phyloP scores from a whole-genome alignment of 2,113 vertebrate genomes.

The Phalacrocorax carbo region DNA sequence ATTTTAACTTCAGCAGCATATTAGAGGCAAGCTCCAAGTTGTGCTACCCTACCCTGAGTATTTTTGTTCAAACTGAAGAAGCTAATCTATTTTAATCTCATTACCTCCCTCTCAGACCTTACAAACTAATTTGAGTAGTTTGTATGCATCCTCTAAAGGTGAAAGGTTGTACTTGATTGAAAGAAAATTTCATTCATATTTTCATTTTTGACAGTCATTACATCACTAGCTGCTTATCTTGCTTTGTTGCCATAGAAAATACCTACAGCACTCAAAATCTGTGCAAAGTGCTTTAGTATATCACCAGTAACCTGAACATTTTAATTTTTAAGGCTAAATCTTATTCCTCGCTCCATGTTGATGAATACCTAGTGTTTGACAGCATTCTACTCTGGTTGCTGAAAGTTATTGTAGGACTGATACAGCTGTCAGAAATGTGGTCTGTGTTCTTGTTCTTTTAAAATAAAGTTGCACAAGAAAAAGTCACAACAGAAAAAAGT shows the following conservation, averaged over 20 bases:
- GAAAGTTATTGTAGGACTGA: neutral
- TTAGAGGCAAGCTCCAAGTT: neutral
- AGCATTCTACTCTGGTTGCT: neutral
- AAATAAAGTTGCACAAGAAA: neutral
- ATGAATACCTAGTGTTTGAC: neutral
- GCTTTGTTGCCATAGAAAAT: neutral
- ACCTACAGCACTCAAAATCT: neutral
- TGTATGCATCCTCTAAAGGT: neutral
- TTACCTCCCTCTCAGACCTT: neutral
- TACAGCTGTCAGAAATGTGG: neutral
- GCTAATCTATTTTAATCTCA: neutral
- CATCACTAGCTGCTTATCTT: neutral
- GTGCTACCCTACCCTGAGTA: neutral
- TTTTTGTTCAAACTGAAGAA: neutral
- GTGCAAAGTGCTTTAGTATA: neutral
- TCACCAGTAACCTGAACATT: neutral
- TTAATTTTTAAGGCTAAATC: neutral
- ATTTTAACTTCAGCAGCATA: slow-evolving; percentile 27
- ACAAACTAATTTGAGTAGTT: neutral
- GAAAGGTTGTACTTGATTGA: neutral
- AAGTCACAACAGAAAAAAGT: neutral
- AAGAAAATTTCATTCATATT: neutral
- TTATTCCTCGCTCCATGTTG: neutral
- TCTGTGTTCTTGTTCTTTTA: neutral
- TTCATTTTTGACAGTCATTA: neutral